Percentiles rank a stretch among this genome's conserved stretches.
phyloP scores from a whole-genome alignment of 1,140 invertebrate species.

The Micrasema minimum region DNA sequence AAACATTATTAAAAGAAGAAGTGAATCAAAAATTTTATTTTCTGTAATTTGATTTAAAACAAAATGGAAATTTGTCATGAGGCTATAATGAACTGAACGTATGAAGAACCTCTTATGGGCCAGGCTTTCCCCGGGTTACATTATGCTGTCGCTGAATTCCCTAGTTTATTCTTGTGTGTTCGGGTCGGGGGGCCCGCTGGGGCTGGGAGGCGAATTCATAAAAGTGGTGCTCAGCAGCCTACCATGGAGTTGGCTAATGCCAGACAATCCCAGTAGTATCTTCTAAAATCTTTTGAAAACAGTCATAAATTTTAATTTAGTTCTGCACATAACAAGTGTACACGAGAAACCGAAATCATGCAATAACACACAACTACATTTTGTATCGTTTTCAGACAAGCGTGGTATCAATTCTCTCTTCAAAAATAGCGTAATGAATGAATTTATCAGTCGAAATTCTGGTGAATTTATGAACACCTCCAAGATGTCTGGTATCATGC shows the following conservation, averaged over 20 bases:
- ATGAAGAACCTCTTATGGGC: no score
- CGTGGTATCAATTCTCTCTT: constrained; percentile 48
- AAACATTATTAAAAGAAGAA: no score
- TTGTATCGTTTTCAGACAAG: constrained; percentile 44
- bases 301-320: constrained; percentile 57
- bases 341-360: no score
- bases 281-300: constrained; percentile 65
- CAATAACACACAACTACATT: no score
- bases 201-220: constrained; percentile 55
- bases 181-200: constrained; percentile 71
- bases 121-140: constrained; percentile 91
- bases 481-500: constrained; percentile 64
- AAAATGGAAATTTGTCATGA: no score
- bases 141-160: constrained; percentile 90
- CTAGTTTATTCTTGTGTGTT: constrained; percentile 94
- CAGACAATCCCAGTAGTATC: constrained; percentile 59
- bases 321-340: no score
- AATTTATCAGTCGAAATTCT: constrained; percentile 45
- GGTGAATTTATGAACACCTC: constrained; percentile 57
- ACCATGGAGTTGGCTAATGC: constrained; percentile 33
- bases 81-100: no score
- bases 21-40: no score
- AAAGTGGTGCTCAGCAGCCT: constrained; percentile 36
- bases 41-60: no score
- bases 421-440: constrained; percentile 51